Base-by-base conservation (phyloP, 1,140 invertebrate genomes). In the Zaprionus camerounensis region DNA sequence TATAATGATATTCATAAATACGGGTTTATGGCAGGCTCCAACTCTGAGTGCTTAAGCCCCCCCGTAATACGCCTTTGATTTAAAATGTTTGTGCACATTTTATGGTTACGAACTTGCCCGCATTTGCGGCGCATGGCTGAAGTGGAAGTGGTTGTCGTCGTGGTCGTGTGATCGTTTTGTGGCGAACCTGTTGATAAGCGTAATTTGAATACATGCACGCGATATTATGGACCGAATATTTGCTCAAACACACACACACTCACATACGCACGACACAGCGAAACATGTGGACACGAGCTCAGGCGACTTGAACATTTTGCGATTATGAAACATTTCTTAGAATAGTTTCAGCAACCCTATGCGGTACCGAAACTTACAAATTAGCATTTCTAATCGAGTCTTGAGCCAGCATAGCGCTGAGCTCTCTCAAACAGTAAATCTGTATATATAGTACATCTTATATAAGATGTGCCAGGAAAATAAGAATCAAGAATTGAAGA, bases 121-220 rank as follows among this genome's bases (percentile, higher is more conserved):
- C 53, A 68, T 22, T 51, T 51, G 55, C 28, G 55, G 55, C 49
- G 24, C 49, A 67, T 61, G 15, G 49, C 38, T 56, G 71, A 41
- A 56, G 24, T 55, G 44, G 76, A 63, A 71, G 77, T 61, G 53
- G 57, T 53, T 64, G 74, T 82, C 41, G 53, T 73, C 80, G 69
- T 65, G 6, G 41, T 46, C 65, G 74, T 82, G 53, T 41, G 55
- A 73, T 73, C 80, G 69, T 65, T 68, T 57, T 70, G 71, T 57
- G 31, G n/a, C 63, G 46, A 87, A 77, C 77, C 76, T 88, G 80
- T 87, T 87, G 83, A 86, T 87, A 87, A 87, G 83, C 83, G 36
- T 61, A 88, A 88, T 87, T 88, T 83, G 67, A 86, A 86, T 86
- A 86, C 58, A 66, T 72, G 84, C 83, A 83, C 83, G 84, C 80